These are phyloP conservation scores for Pantherophis vulpinus DNA, from an alignment of 2,797 vertebrate genomes.

Conservation along the genomic window DNA sequence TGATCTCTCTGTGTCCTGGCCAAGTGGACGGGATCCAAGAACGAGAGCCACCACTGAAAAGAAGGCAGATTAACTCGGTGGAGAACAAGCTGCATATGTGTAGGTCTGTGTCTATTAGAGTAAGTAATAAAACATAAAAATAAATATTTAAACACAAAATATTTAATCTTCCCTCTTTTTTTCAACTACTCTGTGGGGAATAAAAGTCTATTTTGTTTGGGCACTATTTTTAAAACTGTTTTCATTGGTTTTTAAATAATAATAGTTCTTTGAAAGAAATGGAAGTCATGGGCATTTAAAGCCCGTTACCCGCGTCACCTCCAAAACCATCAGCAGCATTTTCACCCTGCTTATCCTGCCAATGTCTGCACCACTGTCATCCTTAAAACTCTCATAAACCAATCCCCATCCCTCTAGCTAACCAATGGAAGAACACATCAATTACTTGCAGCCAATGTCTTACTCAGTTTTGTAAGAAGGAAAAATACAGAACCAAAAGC, in stretches of 20 bases:
- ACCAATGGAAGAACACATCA: neutral
- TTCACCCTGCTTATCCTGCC: neutral
- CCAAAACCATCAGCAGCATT: neutral
- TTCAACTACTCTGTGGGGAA: neutral
- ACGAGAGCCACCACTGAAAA: neutral
- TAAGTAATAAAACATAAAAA: conserved; percentile 32
- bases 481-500: neutral
- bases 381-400: neutral
- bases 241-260: neutral
- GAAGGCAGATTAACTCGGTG: neutral
- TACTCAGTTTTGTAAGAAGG: neutral
- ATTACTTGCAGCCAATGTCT: neutral
- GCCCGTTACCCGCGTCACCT: neutral
- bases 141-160: conserved; percentile 43
- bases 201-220: conserved; percentile 21
- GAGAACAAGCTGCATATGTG: neutral
- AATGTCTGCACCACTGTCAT: neutral
- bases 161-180: conserved; percentile 21
- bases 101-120: neutral
- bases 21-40: neutral
- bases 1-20: neutral
- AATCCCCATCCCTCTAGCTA: neutral
- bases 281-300: neutral
- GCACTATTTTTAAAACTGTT: neutral
- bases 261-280: neutral